A percentile compares a stretch with the other conserved stretches of the same genome.
Conservation (phyloP, 2,113 vertebrate genomes). For the Canis aureus region DNA sequence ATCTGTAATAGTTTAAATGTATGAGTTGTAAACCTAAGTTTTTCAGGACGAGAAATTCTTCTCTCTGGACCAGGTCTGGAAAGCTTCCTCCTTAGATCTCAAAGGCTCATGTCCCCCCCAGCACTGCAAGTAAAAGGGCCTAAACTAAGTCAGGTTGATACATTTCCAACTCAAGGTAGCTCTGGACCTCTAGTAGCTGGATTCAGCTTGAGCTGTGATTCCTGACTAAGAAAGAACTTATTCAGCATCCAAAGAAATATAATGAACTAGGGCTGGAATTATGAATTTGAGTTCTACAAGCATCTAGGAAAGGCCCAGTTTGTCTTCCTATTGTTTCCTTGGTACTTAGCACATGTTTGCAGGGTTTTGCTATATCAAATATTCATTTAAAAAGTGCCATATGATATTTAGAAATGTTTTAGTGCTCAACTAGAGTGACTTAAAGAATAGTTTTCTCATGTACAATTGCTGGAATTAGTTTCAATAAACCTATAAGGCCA, state of each 20-base stretch:
- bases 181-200: background rate
- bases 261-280: background rate
- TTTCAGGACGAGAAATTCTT: background rate
- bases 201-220: background rate
- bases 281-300: background rate
- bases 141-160: background rate
- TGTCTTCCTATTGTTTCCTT: background rate
- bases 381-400: background rate
- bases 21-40: background rate
- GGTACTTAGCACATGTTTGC: background rate
- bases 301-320: background rate
- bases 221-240: background rate
- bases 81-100: background rate
- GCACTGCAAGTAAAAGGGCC: background rate
- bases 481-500: background rate
- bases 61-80: background rate
- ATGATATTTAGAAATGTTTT: background rate
- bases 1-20: background rate
- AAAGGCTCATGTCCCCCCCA: background rate
- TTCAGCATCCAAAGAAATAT: background rate
- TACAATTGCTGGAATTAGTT: conserved; percentile 31
- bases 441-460: background rate
- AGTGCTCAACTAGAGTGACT: background rate
- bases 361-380: background rate
- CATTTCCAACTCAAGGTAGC: background rate